These are phyloP conservation scores for Smutsia gigantea DNA, from an alignment of 2,797 vertebrate genomes.

Conservation along the genomic window DNA sequence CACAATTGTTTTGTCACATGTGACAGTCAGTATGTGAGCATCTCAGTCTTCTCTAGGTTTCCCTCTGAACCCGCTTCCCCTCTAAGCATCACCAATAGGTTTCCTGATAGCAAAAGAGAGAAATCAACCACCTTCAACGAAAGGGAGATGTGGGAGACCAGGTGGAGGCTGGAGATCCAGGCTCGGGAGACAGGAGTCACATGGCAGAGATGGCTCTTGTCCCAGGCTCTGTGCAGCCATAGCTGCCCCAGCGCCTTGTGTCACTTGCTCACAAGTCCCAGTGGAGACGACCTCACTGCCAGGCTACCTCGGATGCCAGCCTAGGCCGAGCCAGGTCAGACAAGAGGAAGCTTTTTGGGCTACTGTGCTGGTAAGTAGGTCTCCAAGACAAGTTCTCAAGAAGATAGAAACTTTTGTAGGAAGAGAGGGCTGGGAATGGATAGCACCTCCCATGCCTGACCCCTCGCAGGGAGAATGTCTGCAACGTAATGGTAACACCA, in stretches of 20 bases:
- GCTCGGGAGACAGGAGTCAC: fast-evolving
- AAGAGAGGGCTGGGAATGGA: fast-evolving
- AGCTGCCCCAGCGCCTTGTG: fast-evolving
- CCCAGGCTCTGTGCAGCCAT: fast-evolving
- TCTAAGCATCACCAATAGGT: no score
- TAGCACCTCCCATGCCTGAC: fast-evolving
- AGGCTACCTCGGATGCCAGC: fast-evolving
- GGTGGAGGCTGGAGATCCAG: not conserved
- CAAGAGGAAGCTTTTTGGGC: not conserved
- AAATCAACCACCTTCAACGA: fast-evolving
- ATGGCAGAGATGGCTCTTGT: fast-evolving
- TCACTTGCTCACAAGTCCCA: not conserved
- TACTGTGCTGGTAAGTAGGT: not conserved
- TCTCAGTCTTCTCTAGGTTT: fast-evolving
- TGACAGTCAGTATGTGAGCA: fast-evolving
- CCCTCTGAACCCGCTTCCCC: fast-evolving
- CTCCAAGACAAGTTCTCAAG: not conserved
- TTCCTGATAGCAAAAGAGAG: fast-evolving
- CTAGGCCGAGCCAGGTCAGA: fast-evolving
- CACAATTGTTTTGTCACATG: fast-evolving
- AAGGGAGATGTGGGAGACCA: fast-evolving
- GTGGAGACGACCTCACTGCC: fast-evolving
- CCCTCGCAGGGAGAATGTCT: no score
- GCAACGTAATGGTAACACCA: fast-evolving
- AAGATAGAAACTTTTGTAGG: not conserved